A percentile compares a stretch with the other conserved stretches of the same genome.
Conservation (phyloP, 1,140 invertebrate genomes). For the Diorhabda elongata region DNA sequence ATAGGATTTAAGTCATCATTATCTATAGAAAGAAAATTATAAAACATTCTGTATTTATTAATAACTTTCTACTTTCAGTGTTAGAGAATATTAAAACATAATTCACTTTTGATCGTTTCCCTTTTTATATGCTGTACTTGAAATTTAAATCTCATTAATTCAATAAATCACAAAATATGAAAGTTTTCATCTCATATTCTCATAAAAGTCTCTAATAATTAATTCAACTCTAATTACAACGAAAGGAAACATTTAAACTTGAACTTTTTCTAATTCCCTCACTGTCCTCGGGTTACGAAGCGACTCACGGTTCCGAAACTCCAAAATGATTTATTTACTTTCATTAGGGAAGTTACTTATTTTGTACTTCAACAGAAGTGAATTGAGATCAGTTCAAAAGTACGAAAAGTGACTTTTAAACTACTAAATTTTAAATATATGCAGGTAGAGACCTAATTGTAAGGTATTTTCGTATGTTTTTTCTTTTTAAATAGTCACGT, state of each 20-base stretch:
- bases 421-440: no score
- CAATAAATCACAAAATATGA: background rate
- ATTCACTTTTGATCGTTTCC: no score
- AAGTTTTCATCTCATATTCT: background rate
- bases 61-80: no score
- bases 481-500: no score
- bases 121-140: background rate
- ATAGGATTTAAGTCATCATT: no score
- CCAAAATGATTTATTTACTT: background rate
- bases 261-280: background rate
- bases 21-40: no score
- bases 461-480: no score
- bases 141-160: background rate
- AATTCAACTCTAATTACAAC: constrained; percentile 3
- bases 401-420: no score
- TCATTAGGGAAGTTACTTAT: constrained; percentile 1
- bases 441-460: no score
- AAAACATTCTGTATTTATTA: no score
- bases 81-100: no score
- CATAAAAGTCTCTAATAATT: background rate
- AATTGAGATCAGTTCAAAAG: background rate
- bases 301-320: background rate
- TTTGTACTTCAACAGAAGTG: background rate
- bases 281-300: background rate
- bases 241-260: background rate